These are phyloP conservation scores for Lytechinus pictus DNA, from an alignment of 35 echinoderm and acorn worm species.

Conservation along the genomic window DNA sequence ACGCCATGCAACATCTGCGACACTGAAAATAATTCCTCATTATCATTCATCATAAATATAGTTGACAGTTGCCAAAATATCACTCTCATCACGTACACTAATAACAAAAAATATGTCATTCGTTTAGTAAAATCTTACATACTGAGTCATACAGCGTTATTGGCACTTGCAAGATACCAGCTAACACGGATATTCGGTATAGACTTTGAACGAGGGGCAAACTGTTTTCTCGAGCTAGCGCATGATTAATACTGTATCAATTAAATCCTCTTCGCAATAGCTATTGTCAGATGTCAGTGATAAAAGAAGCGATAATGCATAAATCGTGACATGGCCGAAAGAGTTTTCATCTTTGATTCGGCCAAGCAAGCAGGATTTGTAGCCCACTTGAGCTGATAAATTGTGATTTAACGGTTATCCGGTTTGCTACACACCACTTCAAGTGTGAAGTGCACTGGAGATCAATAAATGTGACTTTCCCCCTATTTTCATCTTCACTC, in stretches of 20 bases:
- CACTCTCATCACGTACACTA: too few relatives aligned
- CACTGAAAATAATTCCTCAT: too few relatives aligned
- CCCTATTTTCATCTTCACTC: not conserved
- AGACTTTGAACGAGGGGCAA: not conserved
- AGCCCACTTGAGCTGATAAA: not conserved
- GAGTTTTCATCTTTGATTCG: not conserved
- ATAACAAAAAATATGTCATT: too few relatives aligned
- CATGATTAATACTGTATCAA: not conserved
- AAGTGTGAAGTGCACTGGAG: not conserved
- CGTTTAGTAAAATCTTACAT: too few relatives aligned
- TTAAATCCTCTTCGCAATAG: not conserved
- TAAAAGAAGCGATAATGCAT: not conserved
- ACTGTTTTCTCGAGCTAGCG: not conserved
- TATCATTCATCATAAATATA: too few relatives aligned
- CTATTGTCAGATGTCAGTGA: not conserved
- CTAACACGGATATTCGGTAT: not conserved
- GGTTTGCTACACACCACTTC: conserved; percentile 8
- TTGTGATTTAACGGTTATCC: conserved; percentile 18
- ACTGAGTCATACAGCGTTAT: not conserved
- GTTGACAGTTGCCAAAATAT: too few relatives aligned
- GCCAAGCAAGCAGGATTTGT: not conserved
- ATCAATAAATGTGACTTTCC: not conserved
- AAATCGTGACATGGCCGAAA: not conserved
- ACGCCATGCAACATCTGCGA: too few relatives aligned
- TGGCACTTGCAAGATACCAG: not conserved